Evolutionary conservation across 2,113 vertebrate genomes (phyloP), one percentile per base, ranked within the genome.

Genomic region (Paedocypris sp.): DNA sequence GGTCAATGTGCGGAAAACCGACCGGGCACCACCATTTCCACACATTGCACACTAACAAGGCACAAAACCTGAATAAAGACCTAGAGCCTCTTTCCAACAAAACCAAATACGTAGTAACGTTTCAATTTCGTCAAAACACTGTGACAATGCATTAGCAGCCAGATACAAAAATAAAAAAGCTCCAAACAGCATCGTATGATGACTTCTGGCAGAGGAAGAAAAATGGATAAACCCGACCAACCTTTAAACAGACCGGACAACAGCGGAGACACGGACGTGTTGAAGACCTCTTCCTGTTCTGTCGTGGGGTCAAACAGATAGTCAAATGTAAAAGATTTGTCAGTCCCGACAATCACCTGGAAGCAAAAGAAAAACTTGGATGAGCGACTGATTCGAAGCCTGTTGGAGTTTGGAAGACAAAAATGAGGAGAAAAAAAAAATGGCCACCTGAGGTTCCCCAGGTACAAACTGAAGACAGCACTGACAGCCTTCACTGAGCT

Each of bases 281-380:
- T 88, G 74, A 90, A 98, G 4, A 98, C 91, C 60, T 98, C 95
- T 45, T 98, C 94, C 74, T 98, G 95, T 66, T 98, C 94, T 0
- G 83, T 76, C 5, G 83, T 81, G 0, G 93, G 90, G 66, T 98
- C 93, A 64, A 95, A 98, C 4, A 97, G 91, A 53, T 88, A 96
- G 62, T 98, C 94, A 1, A 93, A 98, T 0, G 94, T 97, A 76
- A 98, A 98, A 0, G 88, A 80, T 43, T 98, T 98, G 19, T 98
- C 89, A 1, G 72, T 87, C 2, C 92, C 90, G 19, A 98, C 87
- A 13, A 97, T 78, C 23, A 98, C 89, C 94, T 98, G 67, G n/a
- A 68, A 41, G 59, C 18, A 57, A 58, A 56, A 0, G 3, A 32
- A 2, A 15, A 19, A 11, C 2, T 11, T 28, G 1, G 29, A 23